phyloP scores from a whole-genome alignment of 2,888 invertebrate species.

The Parnassius orleans region DNA sequence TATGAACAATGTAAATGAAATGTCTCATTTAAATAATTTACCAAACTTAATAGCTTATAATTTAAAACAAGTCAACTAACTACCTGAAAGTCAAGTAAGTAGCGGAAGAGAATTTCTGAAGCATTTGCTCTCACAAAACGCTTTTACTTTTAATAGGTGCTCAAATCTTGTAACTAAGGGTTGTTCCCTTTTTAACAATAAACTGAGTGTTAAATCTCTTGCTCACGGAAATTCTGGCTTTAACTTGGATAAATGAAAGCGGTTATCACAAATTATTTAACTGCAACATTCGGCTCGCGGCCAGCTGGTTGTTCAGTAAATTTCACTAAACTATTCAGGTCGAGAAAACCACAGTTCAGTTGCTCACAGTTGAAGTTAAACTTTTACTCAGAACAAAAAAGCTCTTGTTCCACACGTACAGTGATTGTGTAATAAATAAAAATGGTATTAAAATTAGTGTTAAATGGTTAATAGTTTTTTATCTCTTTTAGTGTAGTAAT shows the following conservation, averaged over 20 bases:
- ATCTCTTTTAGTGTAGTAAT: too few relatives aligned
- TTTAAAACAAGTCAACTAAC: too few relatives aligned
- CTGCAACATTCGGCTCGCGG: conserved; percentile 73
- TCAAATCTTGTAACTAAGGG: too few relatives aligned
- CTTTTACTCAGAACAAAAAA: conserved; percentile 44
- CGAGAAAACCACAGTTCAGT: conserved; percentile 70
- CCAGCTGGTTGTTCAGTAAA: conserved; percentile 63
- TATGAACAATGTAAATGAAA: too few relatives aligned
- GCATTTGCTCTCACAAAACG: too few relatives aligned
- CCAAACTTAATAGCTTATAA: too few relatives aligned
- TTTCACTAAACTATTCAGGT: conserved; percentile 74
- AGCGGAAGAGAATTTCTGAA: too few relatives aligned
- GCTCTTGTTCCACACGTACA: neutral
- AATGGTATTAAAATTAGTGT: neutral
- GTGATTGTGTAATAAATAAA: too few relatives aligned
- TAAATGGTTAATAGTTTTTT: neutral
- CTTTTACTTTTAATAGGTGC: too few relatives aligned
- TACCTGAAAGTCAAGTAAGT: too few relatives aligned
- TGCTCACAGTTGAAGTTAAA: conserved; percentile 58
- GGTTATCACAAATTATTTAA: conserved; percentile 75
- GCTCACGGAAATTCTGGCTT: conserved; percentile 52
- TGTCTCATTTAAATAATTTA: too few relatives aligned
- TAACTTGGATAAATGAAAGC: conserved; percentile 71
- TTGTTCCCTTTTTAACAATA: conserved; percentile 29
- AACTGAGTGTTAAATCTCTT: conserved; percentile 38